phyloP scores from a whole-genome alignment of 2,888 invertebrate genomes.

The Lampropteryx suffumata region DNA sequence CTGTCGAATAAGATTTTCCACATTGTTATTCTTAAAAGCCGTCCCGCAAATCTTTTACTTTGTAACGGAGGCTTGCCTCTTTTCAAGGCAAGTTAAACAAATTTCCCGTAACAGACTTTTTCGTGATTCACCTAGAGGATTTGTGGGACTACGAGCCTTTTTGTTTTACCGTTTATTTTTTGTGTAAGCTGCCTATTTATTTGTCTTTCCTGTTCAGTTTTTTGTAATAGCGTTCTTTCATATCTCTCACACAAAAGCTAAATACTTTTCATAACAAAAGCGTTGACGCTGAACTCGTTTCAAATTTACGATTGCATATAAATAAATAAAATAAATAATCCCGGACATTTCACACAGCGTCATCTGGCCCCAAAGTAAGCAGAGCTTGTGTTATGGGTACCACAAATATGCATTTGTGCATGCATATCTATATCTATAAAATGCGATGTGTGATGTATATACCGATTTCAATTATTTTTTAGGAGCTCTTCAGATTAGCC shows the following conservation, averaged over 20 bases:
- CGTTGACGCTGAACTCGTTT: no score
- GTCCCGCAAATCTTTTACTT: conserved; percentile 69
- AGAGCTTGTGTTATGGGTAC: no score
- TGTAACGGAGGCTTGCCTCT: conserved; percentile 61
- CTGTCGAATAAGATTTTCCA: conserved; percentile 55
- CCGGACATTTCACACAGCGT: no score
- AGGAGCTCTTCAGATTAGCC: no score
- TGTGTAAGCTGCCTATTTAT: conserved; percentile 39
- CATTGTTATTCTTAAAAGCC: conserved; percentile 57
- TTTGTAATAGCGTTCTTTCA: conserved; percentile 22
- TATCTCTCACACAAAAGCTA: neutral
- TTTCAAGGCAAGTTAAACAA: conserved; percentile 75
- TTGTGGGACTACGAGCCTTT: conserved; percentile 68
- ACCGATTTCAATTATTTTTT: no score
- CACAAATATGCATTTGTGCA: no score
- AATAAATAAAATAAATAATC: no score
- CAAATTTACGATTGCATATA: no score
- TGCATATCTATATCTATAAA: no score
- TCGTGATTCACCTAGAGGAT: conserved; percentile 70
- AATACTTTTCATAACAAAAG: no score
- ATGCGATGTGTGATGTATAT: no score
- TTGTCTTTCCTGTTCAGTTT: conserved; percentile 29
- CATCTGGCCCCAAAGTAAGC: no score
- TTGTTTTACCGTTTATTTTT: conserved; percentile 63
- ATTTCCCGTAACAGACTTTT: conserved; percentile 75